Evolutionary conservation across 2,888 invertebrate genomes (phyloP).

Genomic region (Heteropelma amictum): DNA sequence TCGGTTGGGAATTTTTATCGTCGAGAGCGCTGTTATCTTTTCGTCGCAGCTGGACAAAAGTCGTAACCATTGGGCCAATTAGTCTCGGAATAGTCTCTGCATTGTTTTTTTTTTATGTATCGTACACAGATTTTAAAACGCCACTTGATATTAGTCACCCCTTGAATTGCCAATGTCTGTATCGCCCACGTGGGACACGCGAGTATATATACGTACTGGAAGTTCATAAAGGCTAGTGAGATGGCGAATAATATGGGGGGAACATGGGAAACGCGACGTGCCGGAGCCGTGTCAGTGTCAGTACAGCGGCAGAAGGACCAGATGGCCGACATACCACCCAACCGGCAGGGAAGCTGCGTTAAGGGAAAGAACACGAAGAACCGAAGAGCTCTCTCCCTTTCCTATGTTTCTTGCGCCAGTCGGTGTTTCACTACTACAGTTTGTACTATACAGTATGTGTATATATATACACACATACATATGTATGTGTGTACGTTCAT

Average conservation of each 20-base stretch:
- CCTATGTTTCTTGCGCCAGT: slow-evolving; percentile 37
- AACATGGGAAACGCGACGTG: neutral
- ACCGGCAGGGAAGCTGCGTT: neutral
- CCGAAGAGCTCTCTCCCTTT: neutral
- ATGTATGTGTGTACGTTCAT: too few species aligned
- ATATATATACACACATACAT: neutral
- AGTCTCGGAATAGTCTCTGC: neutral
- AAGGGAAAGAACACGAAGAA: slow-evolving; percentile 4
- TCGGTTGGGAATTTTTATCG: too few species aligned
- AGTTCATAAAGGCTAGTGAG: neutral
- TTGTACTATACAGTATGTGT: too few species aligned
- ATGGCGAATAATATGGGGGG: neutral
- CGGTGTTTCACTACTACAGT: slow-evolving; percentile 20
- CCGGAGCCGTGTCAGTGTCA: neutral
- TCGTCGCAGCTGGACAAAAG: too few species aligned
- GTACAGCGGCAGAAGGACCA: slow-evolving; percentile 13
- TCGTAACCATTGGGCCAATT: too few species aligned
- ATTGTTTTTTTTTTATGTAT: neutral
- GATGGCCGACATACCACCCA: slow-evolving; percentile 12
- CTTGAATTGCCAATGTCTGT: neutral
- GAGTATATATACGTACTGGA: neutral
- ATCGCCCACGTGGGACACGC: neutral
- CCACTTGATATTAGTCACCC: neutral
- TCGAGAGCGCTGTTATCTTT: too few species aligned
- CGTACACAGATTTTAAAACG: neutral